Conservation (phyloP, 2,797 vertebrate genomes). For the Channa striata region DNA sequence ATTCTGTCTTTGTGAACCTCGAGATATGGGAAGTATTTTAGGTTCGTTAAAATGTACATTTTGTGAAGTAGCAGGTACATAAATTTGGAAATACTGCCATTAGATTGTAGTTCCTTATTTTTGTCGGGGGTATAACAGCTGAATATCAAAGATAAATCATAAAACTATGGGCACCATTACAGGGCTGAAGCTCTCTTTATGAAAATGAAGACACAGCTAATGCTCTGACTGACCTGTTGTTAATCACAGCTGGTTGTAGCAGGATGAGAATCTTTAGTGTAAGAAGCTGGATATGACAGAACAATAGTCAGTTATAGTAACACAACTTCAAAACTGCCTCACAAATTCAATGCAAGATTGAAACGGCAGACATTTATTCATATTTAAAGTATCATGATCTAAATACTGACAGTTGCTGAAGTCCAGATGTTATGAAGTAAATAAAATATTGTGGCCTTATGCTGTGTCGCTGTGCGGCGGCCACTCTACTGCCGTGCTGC, state of each 20-base stretch:
- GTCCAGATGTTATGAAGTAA: background rate
- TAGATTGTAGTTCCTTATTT: conserved; percentile 27
- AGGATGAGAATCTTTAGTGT: conserved; percentile 19
- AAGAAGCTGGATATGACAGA: conserved; percentile 27
- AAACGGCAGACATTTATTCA: background rate
- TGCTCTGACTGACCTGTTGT: conserved; percentile 12
- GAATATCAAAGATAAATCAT: conserved; percentile 49
- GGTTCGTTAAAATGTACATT: background rate
- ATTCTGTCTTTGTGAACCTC: background rate
- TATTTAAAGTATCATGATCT: conserved; percentile 11
- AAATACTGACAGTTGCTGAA: background rate
- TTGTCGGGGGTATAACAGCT: conserved; percentile 49
- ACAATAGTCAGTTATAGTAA: background rate
- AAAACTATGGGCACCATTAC: conserved; percentile 25
- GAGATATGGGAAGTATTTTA: no score
- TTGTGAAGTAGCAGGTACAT: background rate
- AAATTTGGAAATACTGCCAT: conserved; percentile 24
- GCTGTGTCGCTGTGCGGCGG: no score
- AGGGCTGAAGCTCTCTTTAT: conserved; percentile 50
- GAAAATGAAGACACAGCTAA: conserved; percentile 40
- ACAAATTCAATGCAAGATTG: conserved; percentile 13
- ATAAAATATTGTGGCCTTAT: background rate
- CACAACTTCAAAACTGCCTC: conserved; percentile 1
- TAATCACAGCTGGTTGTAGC: conserved; percentile 8
- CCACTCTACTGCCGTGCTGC: no score